Conservation (phyloP, 2,113 vertebrate genomes). For the Salvator merianae region DNA sequence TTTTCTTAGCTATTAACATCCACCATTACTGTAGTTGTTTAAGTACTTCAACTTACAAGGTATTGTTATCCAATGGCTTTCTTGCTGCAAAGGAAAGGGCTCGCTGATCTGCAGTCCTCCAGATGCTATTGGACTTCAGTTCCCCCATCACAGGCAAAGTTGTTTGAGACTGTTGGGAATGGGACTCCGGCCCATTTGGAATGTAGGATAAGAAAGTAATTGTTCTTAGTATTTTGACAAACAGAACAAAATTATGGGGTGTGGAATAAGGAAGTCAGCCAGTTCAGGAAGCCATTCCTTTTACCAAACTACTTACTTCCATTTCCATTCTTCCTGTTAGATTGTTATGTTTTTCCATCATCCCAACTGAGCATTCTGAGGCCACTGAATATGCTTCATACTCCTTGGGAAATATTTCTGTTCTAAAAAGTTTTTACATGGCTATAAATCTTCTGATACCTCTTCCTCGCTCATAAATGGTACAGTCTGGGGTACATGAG, state of each 20-base stretch:
- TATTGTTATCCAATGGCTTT: no score
- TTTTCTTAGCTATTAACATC: no score
- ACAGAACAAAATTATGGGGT: background rate
- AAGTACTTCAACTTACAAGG: no score
- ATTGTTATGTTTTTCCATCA: background rate
- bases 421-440: background rate
- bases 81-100: no score
- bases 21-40: no score
- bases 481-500: background rate
- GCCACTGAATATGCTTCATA: background rate
- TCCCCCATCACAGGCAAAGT: no score
- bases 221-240: background rate
- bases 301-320: background rate
- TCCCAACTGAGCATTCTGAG: background rate
- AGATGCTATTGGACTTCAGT: no score
- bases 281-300: background rate
- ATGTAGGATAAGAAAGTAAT: background rate
- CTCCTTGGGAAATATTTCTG: background rate
- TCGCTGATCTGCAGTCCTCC: no score
- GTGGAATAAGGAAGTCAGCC: background rate
- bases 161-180: no score
- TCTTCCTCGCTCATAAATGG: background rate
- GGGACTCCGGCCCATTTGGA: no score
- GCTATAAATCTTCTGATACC: background rate
- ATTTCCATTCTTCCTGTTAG: background rate